A percentile compares a stretch with the other conserved stretches of the same genome.
Evolutionary conservation across 1,140 invertebrate genomes (phyloP).

Genomic region (Micrasema minimum): DNA sequence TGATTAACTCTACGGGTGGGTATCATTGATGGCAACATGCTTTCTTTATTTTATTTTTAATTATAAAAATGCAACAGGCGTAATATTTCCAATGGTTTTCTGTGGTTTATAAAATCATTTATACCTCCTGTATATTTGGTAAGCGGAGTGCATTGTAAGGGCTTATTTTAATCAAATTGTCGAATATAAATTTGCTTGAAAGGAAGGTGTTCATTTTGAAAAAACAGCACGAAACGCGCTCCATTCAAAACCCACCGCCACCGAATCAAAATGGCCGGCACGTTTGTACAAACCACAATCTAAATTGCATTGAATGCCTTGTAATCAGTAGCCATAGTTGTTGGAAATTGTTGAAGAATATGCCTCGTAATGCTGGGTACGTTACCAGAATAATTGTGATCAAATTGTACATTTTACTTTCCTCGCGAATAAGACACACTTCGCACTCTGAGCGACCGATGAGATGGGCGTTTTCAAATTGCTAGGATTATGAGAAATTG

Average conservation of each 20-base stretch:
- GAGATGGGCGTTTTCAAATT: too few species aligned
- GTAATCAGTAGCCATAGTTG: conserved; percentile 42
- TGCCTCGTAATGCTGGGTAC: conserved; percentile 32
- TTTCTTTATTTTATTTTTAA: too few species aligned
- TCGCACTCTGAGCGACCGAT: background rate
- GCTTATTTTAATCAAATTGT: background rate
- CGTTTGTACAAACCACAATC: conserved; percentile 42
- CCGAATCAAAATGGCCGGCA: conserved; percentile 40
- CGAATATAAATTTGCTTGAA: conserved; percentile 5
- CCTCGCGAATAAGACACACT: background rate
- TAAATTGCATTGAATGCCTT: conserved; percentile 44
- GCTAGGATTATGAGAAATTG: too few species aligned
- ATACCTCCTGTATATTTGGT: too few species aligned
- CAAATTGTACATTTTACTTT: conserved; percentile 27
- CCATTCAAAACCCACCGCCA: conserved; percentile 26
- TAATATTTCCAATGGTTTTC: too few species aligned
- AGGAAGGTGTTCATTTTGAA: conserved; percentile 16
- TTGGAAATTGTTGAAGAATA: conserved; percentile 40
- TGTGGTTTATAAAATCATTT: too few species aligned
- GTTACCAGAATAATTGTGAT: conserved; percentile 33
- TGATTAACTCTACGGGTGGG: too few species aligned
- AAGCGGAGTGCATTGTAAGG: too few species aligned
- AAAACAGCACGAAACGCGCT: background rate
- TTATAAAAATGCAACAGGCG: too few species aligned
- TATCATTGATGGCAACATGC: too few species aligned